Evolutionary conservation across 2,797 vertebrate species (phyloP), one percentile per base, ranked within the genome.

Genomic region (Stomatorhinus walkeri): DNA sequence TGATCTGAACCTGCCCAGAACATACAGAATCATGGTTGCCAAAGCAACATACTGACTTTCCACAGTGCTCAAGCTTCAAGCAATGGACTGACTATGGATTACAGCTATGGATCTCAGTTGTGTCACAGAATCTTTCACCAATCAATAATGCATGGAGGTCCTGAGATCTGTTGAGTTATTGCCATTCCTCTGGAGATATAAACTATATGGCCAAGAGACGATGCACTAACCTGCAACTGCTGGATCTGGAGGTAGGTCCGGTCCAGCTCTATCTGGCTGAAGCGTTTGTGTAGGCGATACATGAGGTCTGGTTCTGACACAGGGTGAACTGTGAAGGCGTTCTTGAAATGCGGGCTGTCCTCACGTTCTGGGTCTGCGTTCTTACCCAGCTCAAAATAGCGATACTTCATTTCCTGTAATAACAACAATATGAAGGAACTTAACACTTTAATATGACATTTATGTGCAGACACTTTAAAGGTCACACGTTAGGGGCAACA

Each of bases 251-350:
- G 92, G 91, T 99, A 98, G 0, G 97, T 96, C 93, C 93, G 94
- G 32, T 97, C 97, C 93, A 99, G 93, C 93, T 98, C 97, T 48
- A 99, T 96, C 90, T 97, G 96, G 90, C 97, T 98, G 95, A 98
- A 98, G 91, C 95, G 97, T 59, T 97, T 98, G 92, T 99, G 98
- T 0, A 99, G 95, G 22, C 96, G 96, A 91, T 99, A 99, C 98
- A 99, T 99, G 88, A 99, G 95, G 1, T 94, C 95, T 0, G 96
- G 92, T 12, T 99, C 98, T 0, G 97, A 96, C 51, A 99, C 96
- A 0, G 98, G 98, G 90, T 99, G 96, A 59, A 98, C 97, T 0
- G 97, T 94, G 85, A 98, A 95, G 87, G 98, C 97, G 0, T 94
- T 96, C 90, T 95, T 96, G 91, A 99, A 98, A 81, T 94, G 94